These are phyloP conservation scores for Delichon dasypus DNA, from an alignment of 2,797 vertebrate species.

Conservation along the genomic window DNA sequence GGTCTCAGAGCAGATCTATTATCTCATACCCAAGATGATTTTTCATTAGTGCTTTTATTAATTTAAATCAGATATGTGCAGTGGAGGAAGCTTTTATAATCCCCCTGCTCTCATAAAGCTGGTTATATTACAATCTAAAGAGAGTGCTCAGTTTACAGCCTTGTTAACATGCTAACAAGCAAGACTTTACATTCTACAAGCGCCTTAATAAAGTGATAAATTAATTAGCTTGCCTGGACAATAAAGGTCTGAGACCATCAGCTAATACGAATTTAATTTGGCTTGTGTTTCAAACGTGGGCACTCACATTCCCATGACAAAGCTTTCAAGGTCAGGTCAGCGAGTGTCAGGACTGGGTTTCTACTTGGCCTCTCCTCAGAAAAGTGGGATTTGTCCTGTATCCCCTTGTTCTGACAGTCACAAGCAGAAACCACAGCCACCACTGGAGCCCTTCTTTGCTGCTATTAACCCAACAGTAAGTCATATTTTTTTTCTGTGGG, in stretches of 20 bases:
- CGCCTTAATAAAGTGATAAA: constrained; percentile 30
- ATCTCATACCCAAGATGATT: constrained; percentile 20
- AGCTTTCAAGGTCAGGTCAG: not conserved
- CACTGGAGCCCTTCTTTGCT: not conserved
- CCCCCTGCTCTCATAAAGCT: constrained; percentile 26
- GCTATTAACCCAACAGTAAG: not conserved
- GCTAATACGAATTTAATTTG: not conserved
- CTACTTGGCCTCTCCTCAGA: not conserved
- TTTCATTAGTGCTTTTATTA: constrained; percentile 49
- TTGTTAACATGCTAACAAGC: constrained; percentile 47
- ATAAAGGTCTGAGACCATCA: not conserved
- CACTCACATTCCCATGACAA: not conserved
- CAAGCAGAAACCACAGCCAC: not conserved
- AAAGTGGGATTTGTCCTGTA: not conserved
- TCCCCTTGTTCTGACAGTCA: not conserved
- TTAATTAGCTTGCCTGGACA: constrained; percentile 44
- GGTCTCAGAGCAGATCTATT: not conserved
- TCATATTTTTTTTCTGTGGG: not conserved
- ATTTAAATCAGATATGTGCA: constrained; percentile 23
- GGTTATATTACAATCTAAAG: constrained; percentile 20
- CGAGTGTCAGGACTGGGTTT: not conserved
- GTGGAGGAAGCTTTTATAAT: constrained; percentile 8
- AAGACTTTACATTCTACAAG: constrained; percentile 1
- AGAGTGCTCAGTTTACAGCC: constrained; percentile 26
- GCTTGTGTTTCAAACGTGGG: not conserved